These are phyloP conservation scores for Perognathus longimembris DNA, from an alignment of 2,113 vertebrate genomes.

Conservation along the genomic window DNA sequence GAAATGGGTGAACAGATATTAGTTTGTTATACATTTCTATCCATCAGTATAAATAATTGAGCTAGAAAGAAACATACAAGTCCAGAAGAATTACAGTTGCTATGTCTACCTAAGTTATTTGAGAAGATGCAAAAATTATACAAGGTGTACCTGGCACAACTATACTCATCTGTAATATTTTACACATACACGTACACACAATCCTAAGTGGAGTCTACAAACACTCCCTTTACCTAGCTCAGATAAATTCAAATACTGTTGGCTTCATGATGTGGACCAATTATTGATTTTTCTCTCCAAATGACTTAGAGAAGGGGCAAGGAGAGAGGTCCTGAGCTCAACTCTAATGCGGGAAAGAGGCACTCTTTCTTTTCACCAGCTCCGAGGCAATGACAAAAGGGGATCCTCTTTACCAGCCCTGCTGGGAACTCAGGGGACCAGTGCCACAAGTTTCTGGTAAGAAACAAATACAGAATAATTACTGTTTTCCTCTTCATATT, in stretches of 20 bases:
- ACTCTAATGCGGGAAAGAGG: not conserved
- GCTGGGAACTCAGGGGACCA: not conserved
- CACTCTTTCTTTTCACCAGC: not conserved
- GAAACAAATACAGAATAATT: constrained; percentile 45
- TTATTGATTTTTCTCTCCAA: constrained; percentile 24
- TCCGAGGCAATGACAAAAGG: not conserved
- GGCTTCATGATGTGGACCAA: not conserved
- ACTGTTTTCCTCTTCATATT: not conserved
- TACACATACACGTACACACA: not conserved
- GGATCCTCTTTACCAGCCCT: not conserved
- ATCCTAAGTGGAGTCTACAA: not conserved
- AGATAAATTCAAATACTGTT: constrained; percentile 30
- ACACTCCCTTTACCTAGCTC: constrained; percentile 28
- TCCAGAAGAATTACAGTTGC: not conserved
- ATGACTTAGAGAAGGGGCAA: not conserved
- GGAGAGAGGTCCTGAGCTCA: not conserved
- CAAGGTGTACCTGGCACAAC: not conserved
- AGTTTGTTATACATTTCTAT: not conserved
- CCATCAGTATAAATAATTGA: not conserved
- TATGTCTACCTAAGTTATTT: not conserved
- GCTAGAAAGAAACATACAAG: not conserved
- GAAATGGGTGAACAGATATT: not conserved
- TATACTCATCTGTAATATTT: constrained; percentile 7
- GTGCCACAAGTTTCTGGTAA: not conserved
- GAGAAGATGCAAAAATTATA: not conserved